Percentiles rank a stretch among this genome's conserved stretches.
phyloP scores from a whole-genome alignment of 2,797 vertebrate species.

The Betta splendens region DNA sequence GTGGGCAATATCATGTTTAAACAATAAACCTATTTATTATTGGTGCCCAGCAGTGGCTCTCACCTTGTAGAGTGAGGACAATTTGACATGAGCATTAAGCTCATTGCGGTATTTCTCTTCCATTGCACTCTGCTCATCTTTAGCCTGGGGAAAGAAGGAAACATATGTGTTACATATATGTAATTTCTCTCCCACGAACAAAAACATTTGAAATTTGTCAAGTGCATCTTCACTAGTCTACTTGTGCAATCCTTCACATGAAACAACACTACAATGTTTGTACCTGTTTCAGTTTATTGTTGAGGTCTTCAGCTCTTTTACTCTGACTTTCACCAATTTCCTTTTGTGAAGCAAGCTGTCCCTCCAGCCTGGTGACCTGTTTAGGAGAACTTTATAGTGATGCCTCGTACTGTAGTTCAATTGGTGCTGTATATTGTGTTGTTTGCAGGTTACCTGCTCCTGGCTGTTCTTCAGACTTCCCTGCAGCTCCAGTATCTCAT shows the following conservation, averaged over 20 bases:
- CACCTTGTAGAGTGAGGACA: constrained; percentile 96
- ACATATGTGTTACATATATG: background rate
- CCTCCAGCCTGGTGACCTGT: constrained; percentile 87
- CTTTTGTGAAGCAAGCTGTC: constrained; percentile 85
- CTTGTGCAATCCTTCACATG: background rate
- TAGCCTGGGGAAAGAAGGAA: constrained; percentile 77
- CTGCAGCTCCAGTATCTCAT: constrained; percentile 89
- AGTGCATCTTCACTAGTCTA: background rate
- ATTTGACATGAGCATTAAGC: constrained; percentile 91
- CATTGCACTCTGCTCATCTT: constrained; percentile 89
- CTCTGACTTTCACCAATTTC: constrained; percentile 86
- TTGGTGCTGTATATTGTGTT: too few relatives aligned
- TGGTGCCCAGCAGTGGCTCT: constrained; percentile 12
- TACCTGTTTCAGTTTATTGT: constrained; percentile 94
- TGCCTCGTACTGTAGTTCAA: too few relatives aligned
- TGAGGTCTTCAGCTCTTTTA: constrained; percentile 88
- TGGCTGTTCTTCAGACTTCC: constrained; percentile 87
- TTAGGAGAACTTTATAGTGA: constrained; percentile 11
- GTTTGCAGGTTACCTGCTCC: constrained; percentile 84
- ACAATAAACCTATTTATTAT: background rate
- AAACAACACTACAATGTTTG: background rate
- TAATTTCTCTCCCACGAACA: too few relatives aligned
- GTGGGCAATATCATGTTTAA: too few relatives aligned
- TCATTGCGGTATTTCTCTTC: constrained; percentile 96
- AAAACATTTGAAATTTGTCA: too few relatives aligned